Base-by-base conservation (phyloP, 2,888 invertebrate genomes). In the Furcula furcula region DNA sequence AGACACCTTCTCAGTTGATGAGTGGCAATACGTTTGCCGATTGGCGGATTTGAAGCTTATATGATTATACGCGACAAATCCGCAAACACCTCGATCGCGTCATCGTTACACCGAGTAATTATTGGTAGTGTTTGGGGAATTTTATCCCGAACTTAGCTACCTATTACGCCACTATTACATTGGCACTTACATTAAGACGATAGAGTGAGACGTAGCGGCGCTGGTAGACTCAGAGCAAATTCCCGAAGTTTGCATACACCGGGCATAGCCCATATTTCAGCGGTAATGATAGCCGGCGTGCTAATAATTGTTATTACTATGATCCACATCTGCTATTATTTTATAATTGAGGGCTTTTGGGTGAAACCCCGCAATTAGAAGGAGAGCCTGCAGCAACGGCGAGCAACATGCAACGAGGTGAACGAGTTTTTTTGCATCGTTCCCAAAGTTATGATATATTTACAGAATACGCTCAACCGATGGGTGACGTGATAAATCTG, bases 251-350 rank as follows among this genome's bases (percentile, higher is more conserved):
- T 82, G 83, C 85, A 84, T 80, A 82, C 67, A 75, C 72, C 75
- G 68, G 65, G 77, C 70, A 76, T 74, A 74, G 67, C 65, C 78
- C 70, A 88, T 88, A 87, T 87, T 83, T 88, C 85, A 88, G 76
- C 69, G 43, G 71, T 88, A 88, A 88, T 88, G 78, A 86, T 77
- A 78, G 75, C 75, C 55, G 65, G 69, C 86, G 88, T 83, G 87
- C 87, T 88, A 88, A 88, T 88, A 86, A 88, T 88, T 88, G 86
- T 87, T 86, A 88, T 88, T 88, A 88, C 85, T 86, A 86, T 82
- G 85, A 87, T 84, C 82, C 85, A 78, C 85, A 86, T 86, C 86
- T 87, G 83, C 82, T 87, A 88, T 88, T 88, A 88, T 87, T 87
- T 88, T 86, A 88, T 88, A 88, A 88, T 88, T 88, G 85, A 84